Conservation (phyloP, 2,888 invertebrate species). For the Argyresthia goedartella region DNA sequence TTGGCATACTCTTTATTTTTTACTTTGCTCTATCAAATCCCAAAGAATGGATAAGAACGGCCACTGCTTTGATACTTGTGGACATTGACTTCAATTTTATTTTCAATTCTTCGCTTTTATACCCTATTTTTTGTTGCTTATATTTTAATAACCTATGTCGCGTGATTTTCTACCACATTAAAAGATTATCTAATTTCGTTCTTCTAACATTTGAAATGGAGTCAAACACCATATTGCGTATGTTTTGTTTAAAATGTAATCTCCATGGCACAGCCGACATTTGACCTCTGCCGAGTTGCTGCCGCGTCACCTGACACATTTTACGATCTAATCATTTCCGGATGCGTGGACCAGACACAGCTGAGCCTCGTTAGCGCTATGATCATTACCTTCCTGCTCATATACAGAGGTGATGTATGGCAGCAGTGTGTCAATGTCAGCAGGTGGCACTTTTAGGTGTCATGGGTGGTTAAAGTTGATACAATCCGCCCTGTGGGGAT, state of each 20-base stretch:
- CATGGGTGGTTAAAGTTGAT: too few species aligned
- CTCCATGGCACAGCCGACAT: neutral
- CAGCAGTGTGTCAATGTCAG: neutral
- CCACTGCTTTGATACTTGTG: neutral
- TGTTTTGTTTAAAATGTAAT: too few species aligned
- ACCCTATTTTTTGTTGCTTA: too few species aligned
- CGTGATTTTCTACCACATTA: too few species aligned
- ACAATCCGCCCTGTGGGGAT: too few species aligned
- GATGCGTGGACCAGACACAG: conserved; percentile 9
- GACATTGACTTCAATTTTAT: too few species aligned
- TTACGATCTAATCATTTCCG: conserved; percentile 44
- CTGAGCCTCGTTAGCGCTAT: conserved; percentile 18
- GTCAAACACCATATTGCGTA: too few species aligned
- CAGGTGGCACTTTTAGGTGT: neutral
- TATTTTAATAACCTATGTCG: too few species aligned
- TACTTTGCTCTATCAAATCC: neutral
- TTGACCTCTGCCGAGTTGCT: neutral
- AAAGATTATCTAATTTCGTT: too few species aligned
- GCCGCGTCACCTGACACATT: conserved; percentile 20
- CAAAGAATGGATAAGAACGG: neutral
- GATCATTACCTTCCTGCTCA: conserved; percentile 1
- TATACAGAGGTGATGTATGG: conserved; percentile 2
- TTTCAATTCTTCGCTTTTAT: too few species aligned
- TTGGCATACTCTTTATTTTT: neutral
- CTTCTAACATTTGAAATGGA: too few species aligned